Base-by-base conservation (phyloP, 2,797 vertebrate species). In the Pantherophis alleghaniensis region DNA sequence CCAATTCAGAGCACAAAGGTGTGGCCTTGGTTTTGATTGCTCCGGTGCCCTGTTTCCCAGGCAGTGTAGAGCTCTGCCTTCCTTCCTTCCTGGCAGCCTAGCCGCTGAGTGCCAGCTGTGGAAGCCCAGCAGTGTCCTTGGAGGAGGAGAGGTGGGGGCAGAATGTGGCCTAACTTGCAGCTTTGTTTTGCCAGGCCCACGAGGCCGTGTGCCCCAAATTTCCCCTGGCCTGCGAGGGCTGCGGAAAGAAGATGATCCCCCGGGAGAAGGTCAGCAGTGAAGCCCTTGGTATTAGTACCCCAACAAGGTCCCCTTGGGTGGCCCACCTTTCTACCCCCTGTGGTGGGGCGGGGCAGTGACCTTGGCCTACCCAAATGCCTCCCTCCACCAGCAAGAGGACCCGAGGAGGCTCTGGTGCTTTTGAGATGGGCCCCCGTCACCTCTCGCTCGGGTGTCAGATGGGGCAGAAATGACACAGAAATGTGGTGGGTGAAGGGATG, bases 161-260 rank as follows among this genome's bases (percentile, higher is more conserved):
- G 74, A 22, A 10, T 0, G 37, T 10, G 74, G 37, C 37, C 4
- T 24, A 47, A 83, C 74, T 18, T 11, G 74, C 47, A 24, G 22
- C 93, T 88, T 47, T 90, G 60, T 94, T 0, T 20, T 95, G 95
- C 42, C 92, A 99, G 99, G 99, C 98, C 0, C 99, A 99, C 26
- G 98, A 99, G 2, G 98, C 99, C 32, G 97, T 99, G 93, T 99
- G 99, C 94, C 97, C 97, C 42, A 99, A 99, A 94, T 98, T 98
- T 74, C 99, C 99, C 0, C 95, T 99, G 97, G 98, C 98, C 42
- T 99, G 99, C 12, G 99, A 99, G 24, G 98, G 98, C 96, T 99
- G 99, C 4, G 99, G 98, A 66, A 99, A 98, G 95, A 99, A 98
- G 97, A 99, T 98, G 96, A 98, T 99, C 93, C 98, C 98, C 0